Evolutionary conservation across 2,888 invertebrate species (phyloP).

Genomic region (Tenthredo livida): DNA sequence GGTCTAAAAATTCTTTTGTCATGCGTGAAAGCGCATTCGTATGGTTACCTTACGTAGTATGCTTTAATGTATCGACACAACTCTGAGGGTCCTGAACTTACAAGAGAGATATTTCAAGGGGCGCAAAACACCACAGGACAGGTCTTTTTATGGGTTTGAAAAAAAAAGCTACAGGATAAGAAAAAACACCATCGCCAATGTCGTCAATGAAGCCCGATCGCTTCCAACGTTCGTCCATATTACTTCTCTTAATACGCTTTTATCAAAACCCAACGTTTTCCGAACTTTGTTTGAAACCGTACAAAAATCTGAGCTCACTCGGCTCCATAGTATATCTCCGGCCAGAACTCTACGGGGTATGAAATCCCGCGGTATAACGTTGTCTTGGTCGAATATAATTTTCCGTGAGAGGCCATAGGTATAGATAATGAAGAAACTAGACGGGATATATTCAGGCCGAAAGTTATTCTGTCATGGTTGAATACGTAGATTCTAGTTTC

Average conservation of each 20-base stretch:
- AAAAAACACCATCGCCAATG: neutral
- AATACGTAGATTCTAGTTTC: conserved; percentile 13
- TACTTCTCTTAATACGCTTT: neutral
- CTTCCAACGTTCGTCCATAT: neutral
- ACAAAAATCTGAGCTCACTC: neutral
- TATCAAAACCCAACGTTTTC: neutral
- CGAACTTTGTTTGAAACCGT: neutral
- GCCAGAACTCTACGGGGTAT: neutral
- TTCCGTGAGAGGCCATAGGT: neutral
- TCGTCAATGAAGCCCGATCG: neutral
- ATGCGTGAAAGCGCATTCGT: neutral
- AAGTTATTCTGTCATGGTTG: conserved; percentile 18
- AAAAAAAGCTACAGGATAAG: neutral
- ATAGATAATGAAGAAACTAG: conserved; percentile 34
- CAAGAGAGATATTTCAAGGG: neutral
- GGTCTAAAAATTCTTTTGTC: conserved; percentile 22
- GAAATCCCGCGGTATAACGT: neutral
- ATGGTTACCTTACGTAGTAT: neutral
- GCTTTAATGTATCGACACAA: neutral
- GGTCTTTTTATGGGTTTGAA: conserved; percentile 8
- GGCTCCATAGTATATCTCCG: neutral
- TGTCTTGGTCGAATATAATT: conserved; percentile 26
- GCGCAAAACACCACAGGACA: neutral
- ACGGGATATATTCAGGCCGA: conserved; percentile 18
- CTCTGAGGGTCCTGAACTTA: too few relatives aligned